phyloP scores from a whole-genome alignment of 1,140 invertebrate species.

The Leguminivora glycinivorella region DNA sequence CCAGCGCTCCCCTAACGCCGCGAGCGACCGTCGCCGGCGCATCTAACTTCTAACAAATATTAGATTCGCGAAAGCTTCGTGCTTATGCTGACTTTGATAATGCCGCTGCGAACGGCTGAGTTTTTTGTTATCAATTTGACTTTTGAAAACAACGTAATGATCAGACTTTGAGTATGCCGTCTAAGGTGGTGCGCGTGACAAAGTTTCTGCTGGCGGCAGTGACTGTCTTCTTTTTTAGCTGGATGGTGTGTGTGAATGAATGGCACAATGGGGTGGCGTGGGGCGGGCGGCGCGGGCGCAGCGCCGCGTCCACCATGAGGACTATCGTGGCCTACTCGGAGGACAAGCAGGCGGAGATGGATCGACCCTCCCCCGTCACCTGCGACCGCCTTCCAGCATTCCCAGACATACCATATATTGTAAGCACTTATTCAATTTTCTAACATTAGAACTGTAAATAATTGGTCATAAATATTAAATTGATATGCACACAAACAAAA shows the following conservation, averaged over 20 bases:
- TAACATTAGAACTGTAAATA: background rate
- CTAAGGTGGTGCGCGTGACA: slow-evolving; percentile 54
- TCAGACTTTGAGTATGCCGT: slow-evolving; percentile 38
- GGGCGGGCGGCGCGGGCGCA: slow-evolving; percentile 35
- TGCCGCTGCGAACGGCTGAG: slow-evolving; percentile 30
- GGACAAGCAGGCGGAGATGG: slow-evolving; percentile 65
- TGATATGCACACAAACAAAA: no score
- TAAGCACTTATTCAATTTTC: slow-evolving; percentile 43
- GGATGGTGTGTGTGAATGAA: slow-evolving; percentile 64
- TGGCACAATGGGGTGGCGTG: slow-evolving; percentile 56
- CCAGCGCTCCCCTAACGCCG: slow-evolving; percentile 37
- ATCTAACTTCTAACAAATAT: background rate
- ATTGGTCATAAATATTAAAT: no score
- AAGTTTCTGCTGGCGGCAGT: slow-evolving; percentile 65
- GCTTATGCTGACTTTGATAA: background rate
- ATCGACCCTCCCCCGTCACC: slow-evolving; percentile 58
- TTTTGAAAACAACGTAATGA: slow-evolving; percentile 28
- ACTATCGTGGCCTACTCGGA: slow-evolving; percentile 73
- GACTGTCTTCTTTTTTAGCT: slow-evolving; percentile 64
- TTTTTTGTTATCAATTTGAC: background rate
- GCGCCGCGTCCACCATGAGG: slow-evolving; percentile 55
- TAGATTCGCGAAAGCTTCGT: background rate
- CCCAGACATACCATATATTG: slow-evolving; percentile 56
- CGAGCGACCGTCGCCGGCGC: slow-evolving; percentile 2
- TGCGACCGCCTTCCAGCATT: slow-evolving; percentile 61